A percentile compares a stretch with the other conserved stretches of the same genome.
These are phyloP conservation scores for Melanostoma mellinum DNA, from an alignment of 2,888 invertebrate genomes.

Conservation along the genomic window DNA sequence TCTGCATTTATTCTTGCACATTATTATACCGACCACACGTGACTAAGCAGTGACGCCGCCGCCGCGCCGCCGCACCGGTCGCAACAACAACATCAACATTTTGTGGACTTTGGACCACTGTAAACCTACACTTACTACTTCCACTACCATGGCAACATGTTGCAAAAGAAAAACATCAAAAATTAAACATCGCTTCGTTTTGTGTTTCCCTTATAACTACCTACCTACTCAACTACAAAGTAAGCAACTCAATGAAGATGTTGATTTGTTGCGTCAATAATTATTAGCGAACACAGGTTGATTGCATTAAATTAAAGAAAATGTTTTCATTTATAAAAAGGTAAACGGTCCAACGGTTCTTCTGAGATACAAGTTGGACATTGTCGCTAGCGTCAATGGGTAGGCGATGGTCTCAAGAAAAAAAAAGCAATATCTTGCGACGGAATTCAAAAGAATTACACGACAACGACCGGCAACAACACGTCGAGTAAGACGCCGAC, in stretches of 20 bases:
- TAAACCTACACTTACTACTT: not conserved
- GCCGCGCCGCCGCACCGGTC: not conserved
- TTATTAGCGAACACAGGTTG: conserved; percentile 33
- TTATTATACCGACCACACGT: conserved; percentile 4
- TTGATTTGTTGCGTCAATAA: conserved; percentile 24
- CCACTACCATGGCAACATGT: conserved; percentile 32
- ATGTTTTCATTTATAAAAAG: not conserved
- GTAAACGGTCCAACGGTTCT: conserved; percentile 30
- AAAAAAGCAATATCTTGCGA: conserved; percentile 11
- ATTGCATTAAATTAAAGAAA: conserved; percentile 33
- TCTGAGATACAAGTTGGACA: conserved; percentile 27
- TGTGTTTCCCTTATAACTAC: not conserved
- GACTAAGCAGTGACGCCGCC: conserved; percentile 39
- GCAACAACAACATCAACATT: not conserved
- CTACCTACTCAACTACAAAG: not conserved
- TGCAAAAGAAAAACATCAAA: conserved; percentile 15
- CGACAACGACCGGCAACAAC: not conserved
- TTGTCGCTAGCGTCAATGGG: conserved; percentile 21
- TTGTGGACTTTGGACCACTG: conserved; percentile 21
- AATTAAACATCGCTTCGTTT: not conserved
- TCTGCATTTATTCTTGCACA: conserved; percentile 47
- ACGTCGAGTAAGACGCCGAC: conserved; percentile 28
- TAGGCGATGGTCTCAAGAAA: not conserved
- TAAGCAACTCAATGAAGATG: conserved; percentile 5
- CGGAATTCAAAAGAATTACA: conserved; percentile 29